These are phyloP conservation scores for Siniperca obscura DNA, from an alignment of 2,797 vertebrate species.

Conservation along the genomic window DNA sequence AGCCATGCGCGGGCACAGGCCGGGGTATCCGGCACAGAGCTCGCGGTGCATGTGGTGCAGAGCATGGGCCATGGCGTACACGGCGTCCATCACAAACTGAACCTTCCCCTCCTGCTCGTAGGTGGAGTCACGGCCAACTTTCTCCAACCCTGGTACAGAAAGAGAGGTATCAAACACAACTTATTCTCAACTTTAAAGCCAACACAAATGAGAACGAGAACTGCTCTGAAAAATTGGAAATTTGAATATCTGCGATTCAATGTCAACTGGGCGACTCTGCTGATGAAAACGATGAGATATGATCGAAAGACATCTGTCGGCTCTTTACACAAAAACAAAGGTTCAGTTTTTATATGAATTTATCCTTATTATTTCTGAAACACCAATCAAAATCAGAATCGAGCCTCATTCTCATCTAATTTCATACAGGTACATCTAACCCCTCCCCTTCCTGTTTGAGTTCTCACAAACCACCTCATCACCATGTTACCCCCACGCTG, in stretches of 20 bases:
- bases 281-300: neutral
- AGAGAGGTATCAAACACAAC: neutral
- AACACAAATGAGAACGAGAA: too few relatives aligned
- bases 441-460: neutral
- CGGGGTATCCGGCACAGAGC: conserved; percentile 90
- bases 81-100: conserved; percentile 97
- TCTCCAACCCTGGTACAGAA: conserved; percentile 89
- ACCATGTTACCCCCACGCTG: too few relatives aligned
- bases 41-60: conserved; percentile 95
- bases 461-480: too few relatives aligned
- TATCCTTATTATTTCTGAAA: neutral
- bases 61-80: conserved; percentile 95
- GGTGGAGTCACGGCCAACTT: conserved; percentile 93
- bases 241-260: neutral
- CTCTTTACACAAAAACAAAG: neutral
- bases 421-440: neutral
- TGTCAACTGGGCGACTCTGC: neutral
- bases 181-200: neutral
- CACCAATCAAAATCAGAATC: neutral
- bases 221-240: neutral
- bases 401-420: too few relatives aligned
- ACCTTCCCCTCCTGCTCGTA: conserved; percentile 98
- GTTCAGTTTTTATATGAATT: neutral
- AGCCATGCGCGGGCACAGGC: conserved; percentile 93
- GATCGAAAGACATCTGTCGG: too few relatives aligned